Percentiles rank a stretch among this genome's conserved stretches.
Conservation (phyloP, 2,797 vertebrate genomes). For the Moxostoma hubbsi region DNA sequence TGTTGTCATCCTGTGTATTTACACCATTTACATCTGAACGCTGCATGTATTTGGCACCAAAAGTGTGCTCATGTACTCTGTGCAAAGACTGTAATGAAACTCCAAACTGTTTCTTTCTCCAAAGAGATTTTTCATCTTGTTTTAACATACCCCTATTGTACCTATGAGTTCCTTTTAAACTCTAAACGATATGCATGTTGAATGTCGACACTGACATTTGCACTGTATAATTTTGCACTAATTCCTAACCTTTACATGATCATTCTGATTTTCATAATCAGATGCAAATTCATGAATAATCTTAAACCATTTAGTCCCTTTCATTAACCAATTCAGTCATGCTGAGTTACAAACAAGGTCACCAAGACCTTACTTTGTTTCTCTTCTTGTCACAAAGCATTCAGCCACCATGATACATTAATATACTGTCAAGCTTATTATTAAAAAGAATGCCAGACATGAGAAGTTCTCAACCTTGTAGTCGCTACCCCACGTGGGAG, state of each 20-base stretch:
- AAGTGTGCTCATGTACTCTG: conserved; percentile 22
- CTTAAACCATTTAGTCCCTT: not conserved
- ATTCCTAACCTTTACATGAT: conserved; percentile 40
- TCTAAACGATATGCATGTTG: not conserved
- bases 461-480: too few relatives aligned
- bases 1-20: conserved; percentile 14
- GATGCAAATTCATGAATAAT: conserved; percentile 26
- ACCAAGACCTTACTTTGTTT: not conserved
- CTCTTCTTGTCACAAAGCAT: not conserved
- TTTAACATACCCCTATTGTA: conserved; percentile 1
- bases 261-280: conserved; percentile 41
- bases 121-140: not conserved
- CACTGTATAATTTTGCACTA: conserved; percentile 34
- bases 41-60: not conserved
- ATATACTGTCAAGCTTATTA: not conserved
- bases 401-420: not conserved
- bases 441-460: not conserved
- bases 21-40: conserved; percentile 29
- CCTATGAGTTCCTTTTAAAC: not conserved
- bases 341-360: conserved; percentile 8
- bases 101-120: not conserved
- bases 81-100: conserved; percentile 23
- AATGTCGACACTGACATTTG: conserved; percentile 26
- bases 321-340: not conserved
- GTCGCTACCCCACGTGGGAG: too few relatives aligned